Evolutionary conservation across 2,888 invertebrate genomes (phyloP), one percentile per base, ranked within the genome.

Genomic region (Belgica antarctica): DNA sequence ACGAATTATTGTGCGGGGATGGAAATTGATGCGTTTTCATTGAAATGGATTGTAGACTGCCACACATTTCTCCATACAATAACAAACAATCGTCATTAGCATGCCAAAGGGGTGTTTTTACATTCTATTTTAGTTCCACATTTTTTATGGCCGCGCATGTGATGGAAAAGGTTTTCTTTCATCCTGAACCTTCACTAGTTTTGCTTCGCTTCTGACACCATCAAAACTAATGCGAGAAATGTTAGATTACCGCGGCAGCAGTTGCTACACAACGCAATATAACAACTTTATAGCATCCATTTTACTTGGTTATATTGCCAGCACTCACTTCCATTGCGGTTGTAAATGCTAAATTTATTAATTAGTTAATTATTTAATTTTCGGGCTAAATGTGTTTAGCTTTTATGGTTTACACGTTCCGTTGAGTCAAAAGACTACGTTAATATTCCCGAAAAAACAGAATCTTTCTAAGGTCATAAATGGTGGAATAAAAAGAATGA

Each of bases 351-450:
- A 24, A 52, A 57, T 57, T 57, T 57, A 34, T 57, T 31, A 68
- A 57, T 68, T 68, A 68, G 68, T 57, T 68, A 68, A 68, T 68
- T 68, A 57, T 57, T 68, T 57, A 68, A 68, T 68, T n/a, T 52
- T 34, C 27, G 19, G n/a, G 25, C 27, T 59, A 27, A 59, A 59
- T 25, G 59, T 27, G 59, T 59, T n/a, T 27, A 52, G 27, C 7
- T 59, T 59, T 25, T 46, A 46, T 46, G 46, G 15, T 12, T 46
- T 46, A 15, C 7, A n/a, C 4, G 46, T 46, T 4, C 46, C 15
- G 12, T 52, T 52, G 10, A 12, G 12, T 41, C n/a, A 15, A 41
- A 41, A n/a, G 41, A 41, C 41, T 10, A n/a, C n/a, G n/a, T n/a
- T n/a, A n/a, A n/a, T n/a, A n/a, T n/a, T n/a, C n/a, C n/a, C n/a